Percentiles rank a stretch among this genome's conserved stretches.
These are phyloP conservation scores for Zaprionus davidi DNA, from an alignment of 1,140 invertebrate genomes.

Conservation along the genomic window DNA sequence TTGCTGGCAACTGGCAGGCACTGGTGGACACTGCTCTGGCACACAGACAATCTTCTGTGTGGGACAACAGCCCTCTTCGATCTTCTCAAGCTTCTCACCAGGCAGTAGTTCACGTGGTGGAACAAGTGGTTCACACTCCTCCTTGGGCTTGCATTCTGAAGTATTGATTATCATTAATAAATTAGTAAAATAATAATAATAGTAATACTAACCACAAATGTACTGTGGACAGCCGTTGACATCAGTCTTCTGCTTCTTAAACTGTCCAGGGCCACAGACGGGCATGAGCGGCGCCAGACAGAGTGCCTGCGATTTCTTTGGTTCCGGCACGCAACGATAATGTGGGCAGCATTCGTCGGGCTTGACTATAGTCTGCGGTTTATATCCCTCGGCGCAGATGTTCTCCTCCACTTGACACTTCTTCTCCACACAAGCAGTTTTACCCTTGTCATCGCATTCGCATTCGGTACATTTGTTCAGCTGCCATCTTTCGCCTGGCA, in stretches of 20 bases:
- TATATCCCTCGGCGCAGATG: conserved; percentile 86
- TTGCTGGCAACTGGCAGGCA: conserved; percentile 86
- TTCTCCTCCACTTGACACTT: conserved; percentile 86
- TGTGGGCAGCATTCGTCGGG: conserved; percentile 88
- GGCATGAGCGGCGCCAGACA: conserved; percentile 88
- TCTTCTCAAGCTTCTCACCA: conserved; percentile 86
- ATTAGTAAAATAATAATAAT: neutral
- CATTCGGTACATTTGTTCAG: conserved; percentile 91
- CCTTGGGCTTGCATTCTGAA: conserved; percentile 88
- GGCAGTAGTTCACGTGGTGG: conserved; percentile 85
- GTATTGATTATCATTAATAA: neutral
- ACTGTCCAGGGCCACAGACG: conserved; percentile 89
- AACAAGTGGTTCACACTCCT: conserved; percentile 87
- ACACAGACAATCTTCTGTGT: conserved; percentile 86
- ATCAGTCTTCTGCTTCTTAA: conserved; percentile 87
- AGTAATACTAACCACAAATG: conserved; percentile 87
- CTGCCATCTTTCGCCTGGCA: conserved; percentile 86
- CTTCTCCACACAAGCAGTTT: conserved; percentile 86
- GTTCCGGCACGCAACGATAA: conserved; percentile 87
- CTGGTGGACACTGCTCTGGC: conserved; percentile 86
- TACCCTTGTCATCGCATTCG: conserved; percentile 86
- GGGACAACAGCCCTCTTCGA: conserved; percentile 89
- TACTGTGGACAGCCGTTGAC: conserved; percentile 88
- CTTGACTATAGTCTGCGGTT: conserved; percentile 85
- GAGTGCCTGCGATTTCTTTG: conserved; percentile 79